phyloP scores from a whole-genome alignment of 2,113 vertebrate genomes.

The Zonotrichia leucophrys region DNA sequence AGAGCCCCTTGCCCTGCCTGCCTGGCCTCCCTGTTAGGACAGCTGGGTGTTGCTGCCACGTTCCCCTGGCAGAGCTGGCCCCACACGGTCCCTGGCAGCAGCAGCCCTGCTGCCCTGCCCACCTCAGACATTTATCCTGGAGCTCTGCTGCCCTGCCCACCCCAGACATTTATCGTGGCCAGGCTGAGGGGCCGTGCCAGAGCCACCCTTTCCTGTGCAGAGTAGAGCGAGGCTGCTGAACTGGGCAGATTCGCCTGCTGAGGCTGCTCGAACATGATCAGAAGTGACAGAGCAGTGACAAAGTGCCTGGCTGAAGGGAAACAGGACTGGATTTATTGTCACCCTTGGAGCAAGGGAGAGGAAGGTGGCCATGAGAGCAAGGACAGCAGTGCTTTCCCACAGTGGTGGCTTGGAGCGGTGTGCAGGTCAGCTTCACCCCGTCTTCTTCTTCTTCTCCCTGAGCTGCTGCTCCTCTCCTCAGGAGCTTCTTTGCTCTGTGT shows the following conservation, averaged over 20 bases:
- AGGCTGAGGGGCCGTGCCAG: not conserved
- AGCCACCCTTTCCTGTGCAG: not conserved
- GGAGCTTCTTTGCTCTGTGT: not conserved
- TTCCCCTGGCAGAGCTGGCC: not conserved
- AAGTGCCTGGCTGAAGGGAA: conserved; percentile 35
- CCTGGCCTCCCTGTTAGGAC: not conserved
- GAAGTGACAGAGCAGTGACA: conserved; percentile 54
- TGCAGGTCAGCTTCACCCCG: not conserved
- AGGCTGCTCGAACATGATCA: conserved; percentile 25
- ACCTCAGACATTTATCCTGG: not conserved
- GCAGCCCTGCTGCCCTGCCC: not conserved
- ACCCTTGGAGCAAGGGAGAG: not conserved
- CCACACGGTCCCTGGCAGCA: not conserved
- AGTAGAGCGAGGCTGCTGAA: not conserved
- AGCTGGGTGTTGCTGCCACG: not conserved
- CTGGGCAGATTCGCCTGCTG: conserved; percentile 18
- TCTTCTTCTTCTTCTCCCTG: not conserved
- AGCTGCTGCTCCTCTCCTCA: not conserved
- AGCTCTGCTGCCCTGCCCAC: not conserved
- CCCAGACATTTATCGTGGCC: not conserved
- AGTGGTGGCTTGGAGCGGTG: not conserved
- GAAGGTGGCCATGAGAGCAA: not conserved
- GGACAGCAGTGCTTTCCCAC: not conserved
- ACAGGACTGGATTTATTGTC: conserved; percentile 20
- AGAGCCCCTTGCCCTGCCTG: not conserved